A percentile compares a stretch with the other conserved stretches of the same genome.
phyloP scores from a whole-genome alignment of 1,140 invertebrate genomes.

The Aphelenchoides avenae region DNA sequence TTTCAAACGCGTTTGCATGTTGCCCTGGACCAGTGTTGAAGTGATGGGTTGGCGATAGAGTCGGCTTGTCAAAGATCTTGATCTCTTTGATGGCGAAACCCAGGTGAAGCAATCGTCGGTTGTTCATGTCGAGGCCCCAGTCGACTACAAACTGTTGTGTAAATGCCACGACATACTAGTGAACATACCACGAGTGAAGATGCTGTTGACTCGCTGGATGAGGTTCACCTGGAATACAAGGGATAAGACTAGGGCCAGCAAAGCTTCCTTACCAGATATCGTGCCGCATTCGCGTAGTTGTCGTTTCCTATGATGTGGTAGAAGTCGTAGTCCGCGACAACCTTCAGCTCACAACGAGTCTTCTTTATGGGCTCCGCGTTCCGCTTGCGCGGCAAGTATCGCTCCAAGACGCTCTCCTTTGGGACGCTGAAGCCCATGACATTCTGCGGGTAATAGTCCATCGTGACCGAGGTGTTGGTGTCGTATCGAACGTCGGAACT shows the following conservation, averaged over 20 bases:
- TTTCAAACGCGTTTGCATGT: conserved; percentile 25
- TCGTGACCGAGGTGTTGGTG: no score
- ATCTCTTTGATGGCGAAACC: conserved; percentile 45
- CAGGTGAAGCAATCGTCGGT: conserved; percentile 33
- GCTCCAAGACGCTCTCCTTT: no score
- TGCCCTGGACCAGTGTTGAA: conserved; percentile 26
- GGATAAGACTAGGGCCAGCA: conserved; percentile 8
- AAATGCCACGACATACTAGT: no score
- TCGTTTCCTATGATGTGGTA: conserved; percentile 36
- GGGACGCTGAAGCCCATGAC: no score
- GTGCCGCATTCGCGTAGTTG: conserved; percentile 46
- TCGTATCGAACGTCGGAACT: no score
- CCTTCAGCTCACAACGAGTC: conserved; percentile 43
- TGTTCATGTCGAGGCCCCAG: conserved; percentile 35
- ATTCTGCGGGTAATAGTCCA: no score
- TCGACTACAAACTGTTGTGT: conserved; percentile 16
- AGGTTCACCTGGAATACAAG: conserved; percentile 34
- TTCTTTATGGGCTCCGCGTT: conserved; percentile 17
- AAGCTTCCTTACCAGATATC: conserved; percentile 37
- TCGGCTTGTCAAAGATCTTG: conserved; percentile 38
- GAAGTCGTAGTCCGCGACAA: conserved; percentile 45
- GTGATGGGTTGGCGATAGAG: conserved; percentile 2
- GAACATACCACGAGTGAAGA: conserved; percentile 20
- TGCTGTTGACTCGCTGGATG: conserved; percentile 44
- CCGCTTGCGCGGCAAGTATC: no score